Conservation (phyloP, 2,113 vertebrate genomes). For the Sterrhoptilus dennistouni region DNA sequence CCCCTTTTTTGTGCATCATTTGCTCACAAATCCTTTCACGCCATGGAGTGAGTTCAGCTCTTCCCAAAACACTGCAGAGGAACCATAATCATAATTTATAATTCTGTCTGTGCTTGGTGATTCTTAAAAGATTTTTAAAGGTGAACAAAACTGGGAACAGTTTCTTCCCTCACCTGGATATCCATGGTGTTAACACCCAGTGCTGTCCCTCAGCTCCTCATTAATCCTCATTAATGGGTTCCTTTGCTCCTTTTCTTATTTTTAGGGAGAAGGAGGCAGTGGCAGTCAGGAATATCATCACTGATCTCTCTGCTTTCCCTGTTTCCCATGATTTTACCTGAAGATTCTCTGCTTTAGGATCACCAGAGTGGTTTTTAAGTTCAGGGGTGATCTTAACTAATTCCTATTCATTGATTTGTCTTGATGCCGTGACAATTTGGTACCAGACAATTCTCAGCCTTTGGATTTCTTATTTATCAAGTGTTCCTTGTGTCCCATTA, state of each 20-base stretch:
- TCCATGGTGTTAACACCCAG: accelerated
- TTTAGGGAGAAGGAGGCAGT: neutral
- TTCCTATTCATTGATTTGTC: accelerated
- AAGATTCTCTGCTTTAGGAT: neutral
- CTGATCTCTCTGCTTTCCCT: neutral
- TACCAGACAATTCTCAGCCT: neutral
- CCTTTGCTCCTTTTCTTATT: neutral
- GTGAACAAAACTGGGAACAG: neutral
- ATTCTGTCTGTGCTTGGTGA: neutral
- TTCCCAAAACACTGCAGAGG: neutral
- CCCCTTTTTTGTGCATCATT: neutral
- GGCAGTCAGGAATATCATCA: neutral
- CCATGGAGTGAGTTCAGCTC: neutral
- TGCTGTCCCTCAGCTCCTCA: neutral
- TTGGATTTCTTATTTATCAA: neutral
- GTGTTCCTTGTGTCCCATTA: neutral
- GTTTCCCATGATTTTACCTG: neutral
- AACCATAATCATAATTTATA: neutral
- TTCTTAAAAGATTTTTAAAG: neutral
- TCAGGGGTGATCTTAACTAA: neutral
- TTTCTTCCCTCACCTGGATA: neutral
- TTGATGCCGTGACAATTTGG: neutral
- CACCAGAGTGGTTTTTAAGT: neutral
- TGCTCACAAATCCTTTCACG: neutral
- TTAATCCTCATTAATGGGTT: neutral